Percentiles rank a stretch among this genome's conserved stretches.
phyloP scores from a whole-genome alignment of 1,140 invertebrate species.

The Eueides isabella region DNA sequence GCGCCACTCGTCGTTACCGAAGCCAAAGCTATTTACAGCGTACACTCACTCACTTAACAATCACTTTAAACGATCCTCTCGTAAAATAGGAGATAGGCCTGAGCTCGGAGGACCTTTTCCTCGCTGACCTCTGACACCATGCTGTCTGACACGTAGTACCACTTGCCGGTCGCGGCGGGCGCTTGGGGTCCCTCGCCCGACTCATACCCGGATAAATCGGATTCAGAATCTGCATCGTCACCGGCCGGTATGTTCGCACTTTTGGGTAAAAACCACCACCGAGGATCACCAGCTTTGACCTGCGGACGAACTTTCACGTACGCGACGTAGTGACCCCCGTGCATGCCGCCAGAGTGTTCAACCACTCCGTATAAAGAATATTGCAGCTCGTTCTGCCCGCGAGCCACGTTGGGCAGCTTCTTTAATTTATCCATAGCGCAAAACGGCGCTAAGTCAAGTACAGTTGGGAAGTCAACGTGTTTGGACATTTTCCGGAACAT shows the following conservation, averaged over 20 bases:
- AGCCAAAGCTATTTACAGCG: conserved; percentile 63
- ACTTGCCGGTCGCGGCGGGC: conserved; percentile 86
- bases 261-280: conserved; percentile 87
- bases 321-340: conserved; percentile 97
- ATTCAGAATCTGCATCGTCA: conserved; percentile 78
- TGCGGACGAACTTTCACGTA: conserved; percentile 91
- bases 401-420: conserved; percentile 84
- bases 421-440: conserved; percentile 90
- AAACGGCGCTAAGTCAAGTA: conserved; percentile 95
- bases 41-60: conserved; percentile 23
- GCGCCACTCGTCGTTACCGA: neutral
- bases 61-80: conserved; percentile 89
- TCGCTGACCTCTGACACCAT: conserved; percentile 91
- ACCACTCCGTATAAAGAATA: conserved; percentile 98
- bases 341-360: conserved; percentile 94
- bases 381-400: conserved; percentile 87
- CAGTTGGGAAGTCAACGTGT: conserved; percentile 93
- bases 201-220: conserved; percentile 76
- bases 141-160: conserved; percentile 97
- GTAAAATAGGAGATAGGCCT: conserved; percentile 99
- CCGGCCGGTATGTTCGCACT: conserved; percentile 81
- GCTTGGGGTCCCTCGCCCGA: conserved; percentile 58
- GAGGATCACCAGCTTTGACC: conserved; percentile 83
- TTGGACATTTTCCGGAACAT: conserved; percentile 90
- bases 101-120: conserved; percentile 90